Conservation (phyloP, 1,140 invertebrate species). For the Atta colombica region DNA sequence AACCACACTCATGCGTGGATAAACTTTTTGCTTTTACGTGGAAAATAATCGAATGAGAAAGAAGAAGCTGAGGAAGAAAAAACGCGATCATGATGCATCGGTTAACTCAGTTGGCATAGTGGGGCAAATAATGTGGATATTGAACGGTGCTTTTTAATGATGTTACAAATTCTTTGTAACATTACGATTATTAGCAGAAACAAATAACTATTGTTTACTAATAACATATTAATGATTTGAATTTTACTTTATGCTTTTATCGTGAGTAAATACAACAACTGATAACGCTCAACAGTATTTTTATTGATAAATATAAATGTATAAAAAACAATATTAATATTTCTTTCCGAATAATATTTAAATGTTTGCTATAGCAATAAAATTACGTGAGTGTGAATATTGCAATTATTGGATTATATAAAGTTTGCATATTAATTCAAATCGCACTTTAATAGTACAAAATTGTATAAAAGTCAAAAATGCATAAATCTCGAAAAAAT, state of each 20-base stretch:
- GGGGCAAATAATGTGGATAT: not conserved
- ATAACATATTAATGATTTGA: constrained; percentile 28
- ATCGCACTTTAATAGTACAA: not conserved
- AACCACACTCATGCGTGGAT: constrained; percentile 2
- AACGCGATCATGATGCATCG: not conserved
- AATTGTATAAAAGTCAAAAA: too few relatives aligned
- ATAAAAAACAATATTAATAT: not conserved
- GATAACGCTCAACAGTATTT: not conserved
- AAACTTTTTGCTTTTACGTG: constrained; percentile 58
- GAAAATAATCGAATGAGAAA: constrained; percentile 29
- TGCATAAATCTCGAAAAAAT: not conserved
- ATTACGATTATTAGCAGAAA: not conserved
- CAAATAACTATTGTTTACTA: not conserved
- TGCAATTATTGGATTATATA: not conserved
- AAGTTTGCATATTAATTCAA: not conserved
- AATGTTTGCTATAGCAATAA: not conserved
- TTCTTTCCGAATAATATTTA: not conserved
- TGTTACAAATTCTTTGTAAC: not conserved
- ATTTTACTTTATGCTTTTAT: not conserved
- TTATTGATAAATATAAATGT: not conserved
- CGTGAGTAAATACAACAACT: too few relatives aligned
- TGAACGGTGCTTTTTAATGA: not conserved
- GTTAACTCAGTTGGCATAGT: constrained; percentile 52
- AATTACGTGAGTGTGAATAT: not conserved
- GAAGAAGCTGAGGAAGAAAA: not conserved